These are phyloP conservation scores for Morinoia aosen DNA, from an alignment of 2,888 invertebrate species.

Conservation along the genomic window DNA sequence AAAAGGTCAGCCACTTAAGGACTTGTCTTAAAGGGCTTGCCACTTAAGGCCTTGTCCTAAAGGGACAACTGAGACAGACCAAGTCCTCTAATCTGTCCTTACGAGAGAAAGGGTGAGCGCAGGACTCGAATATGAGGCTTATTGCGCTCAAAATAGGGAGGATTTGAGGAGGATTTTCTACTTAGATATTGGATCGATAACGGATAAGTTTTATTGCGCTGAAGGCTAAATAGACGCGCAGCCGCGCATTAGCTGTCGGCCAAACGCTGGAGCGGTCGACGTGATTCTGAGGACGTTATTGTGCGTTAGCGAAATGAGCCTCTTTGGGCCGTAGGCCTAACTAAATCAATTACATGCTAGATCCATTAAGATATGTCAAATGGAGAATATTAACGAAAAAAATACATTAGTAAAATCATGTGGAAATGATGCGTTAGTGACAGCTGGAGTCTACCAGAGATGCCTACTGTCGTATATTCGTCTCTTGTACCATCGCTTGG, in stretches of 20 bases:
- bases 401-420: neutral
- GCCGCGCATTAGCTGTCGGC: neutral
- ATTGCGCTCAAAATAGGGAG: constrained; percentile 23
- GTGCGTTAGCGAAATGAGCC: neutral
- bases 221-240: neutral
- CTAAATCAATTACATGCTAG: too few relatives aligned
- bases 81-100: neutral
- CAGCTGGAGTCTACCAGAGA: too few relatives aligned
- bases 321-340: neutral
- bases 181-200: constrained; percentile 51
- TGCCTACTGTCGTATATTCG: too few relatives aligned
- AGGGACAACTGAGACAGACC: neutral
- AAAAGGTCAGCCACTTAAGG: neutral
- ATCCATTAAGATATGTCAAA: neutral
- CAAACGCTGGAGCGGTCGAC: too few relatives aligned
- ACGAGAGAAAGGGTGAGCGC: neutral
- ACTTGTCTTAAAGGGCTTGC: too few relatives aligned
- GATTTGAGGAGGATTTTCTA: constrained; percentile 40
- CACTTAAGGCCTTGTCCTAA: neutral
- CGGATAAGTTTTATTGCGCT: neutral
- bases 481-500: too few relatives aligned
- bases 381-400: neutral
- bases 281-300: neutral
- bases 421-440: neutral
- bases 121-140: neutral